phyloP scores from a whole-genome alignment of 2,113 vertebrate genomes.

The Neotragus moschatus region DNA sequence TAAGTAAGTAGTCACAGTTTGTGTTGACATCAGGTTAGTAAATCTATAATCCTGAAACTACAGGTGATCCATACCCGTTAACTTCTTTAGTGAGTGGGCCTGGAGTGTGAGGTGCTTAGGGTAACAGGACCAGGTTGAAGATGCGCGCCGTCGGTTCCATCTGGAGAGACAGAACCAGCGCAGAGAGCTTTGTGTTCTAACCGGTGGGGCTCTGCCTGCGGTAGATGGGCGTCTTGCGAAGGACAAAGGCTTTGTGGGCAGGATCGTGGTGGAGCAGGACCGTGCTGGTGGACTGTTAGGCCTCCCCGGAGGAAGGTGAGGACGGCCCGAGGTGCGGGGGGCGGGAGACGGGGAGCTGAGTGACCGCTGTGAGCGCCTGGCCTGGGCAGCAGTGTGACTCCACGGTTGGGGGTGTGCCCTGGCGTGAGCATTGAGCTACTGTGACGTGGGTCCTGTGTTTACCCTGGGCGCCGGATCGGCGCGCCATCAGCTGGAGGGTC shows the following conservation, averaged over 20 bases:
- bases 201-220: background rate
- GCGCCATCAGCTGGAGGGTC: background rate
- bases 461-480: background rate
- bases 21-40: background rate
- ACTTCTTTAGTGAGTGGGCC: background rate
- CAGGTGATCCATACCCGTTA: background rate
- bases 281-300: background rate
- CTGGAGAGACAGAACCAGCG: background rate
- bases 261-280: background rate
- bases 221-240: background rate
- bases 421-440: background rate
- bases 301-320: background rate
- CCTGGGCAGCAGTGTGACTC: background rate
- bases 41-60: background rate
- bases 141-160: background rate
- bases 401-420: background rate
- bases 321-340: background rate
- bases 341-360: background rate
- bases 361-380: background rate
- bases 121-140: background rate
- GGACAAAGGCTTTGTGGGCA: background rate
- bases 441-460: background rate
- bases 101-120: background rate
- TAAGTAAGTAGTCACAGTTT: background rate
- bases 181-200: background rate